phyloP scores from a whole-genome alignment of 2,888 invertebrate species.

The Synanthedon myopaeformis region DNA sequence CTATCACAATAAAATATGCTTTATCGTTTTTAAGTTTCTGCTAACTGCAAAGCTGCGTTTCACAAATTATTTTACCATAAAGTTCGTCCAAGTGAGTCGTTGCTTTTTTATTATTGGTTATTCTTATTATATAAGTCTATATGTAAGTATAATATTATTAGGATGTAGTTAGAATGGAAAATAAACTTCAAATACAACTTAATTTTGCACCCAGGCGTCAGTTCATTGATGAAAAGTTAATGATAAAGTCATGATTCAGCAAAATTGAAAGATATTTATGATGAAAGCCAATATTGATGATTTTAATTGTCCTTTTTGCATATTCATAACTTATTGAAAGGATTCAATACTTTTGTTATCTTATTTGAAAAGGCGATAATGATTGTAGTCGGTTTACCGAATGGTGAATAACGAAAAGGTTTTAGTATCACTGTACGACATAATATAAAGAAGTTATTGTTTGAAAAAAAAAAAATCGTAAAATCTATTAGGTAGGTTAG shows the following conservation, averaged over 20 bases:
- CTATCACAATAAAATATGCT: too few relatives aligned
- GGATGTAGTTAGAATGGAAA: neutral
- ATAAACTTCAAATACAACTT: too few relatives aligned
- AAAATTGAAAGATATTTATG: slow-evolving; percentile 27
- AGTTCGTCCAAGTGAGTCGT: too few relatives aligned
- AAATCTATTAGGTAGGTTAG: too few relatives aligned
- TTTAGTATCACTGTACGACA: slow-evolving; percentile 1
- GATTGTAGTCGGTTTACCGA: too few relatives aligned
- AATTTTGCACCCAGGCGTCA: neutral
- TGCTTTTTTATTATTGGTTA: too few relatives aligned
- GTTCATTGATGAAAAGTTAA: slow-evolving; percentile 15
- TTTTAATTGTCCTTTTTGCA: slow-evolving; percentile 58
- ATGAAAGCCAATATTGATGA: slow-evolving; percentile 50
- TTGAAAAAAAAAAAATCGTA: neutral
- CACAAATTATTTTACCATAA: too few relatives aligned
- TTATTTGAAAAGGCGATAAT: slow-evolving; percentile 1
- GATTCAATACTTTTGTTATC: slow-evolving; percentile 10
- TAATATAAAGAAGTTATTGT: neutral
- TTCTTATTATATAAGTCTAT: too few relatives aligned
- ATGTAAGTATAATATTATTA: too few relatives aligned
- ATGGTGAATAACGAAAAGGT: too few relatives aligned
- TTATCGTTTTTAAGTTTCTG: too few relatives aligned
- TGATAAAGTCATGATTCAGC: slow-evolving; percentile 36
- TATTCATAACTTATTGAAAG: slow-evolving; percentile 45
- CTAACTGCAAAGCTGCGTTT: too few relatives aligned